Conservation (phyloP, 2,888 invertebrate genomes). For the Dryomyza anilis region DNA sequence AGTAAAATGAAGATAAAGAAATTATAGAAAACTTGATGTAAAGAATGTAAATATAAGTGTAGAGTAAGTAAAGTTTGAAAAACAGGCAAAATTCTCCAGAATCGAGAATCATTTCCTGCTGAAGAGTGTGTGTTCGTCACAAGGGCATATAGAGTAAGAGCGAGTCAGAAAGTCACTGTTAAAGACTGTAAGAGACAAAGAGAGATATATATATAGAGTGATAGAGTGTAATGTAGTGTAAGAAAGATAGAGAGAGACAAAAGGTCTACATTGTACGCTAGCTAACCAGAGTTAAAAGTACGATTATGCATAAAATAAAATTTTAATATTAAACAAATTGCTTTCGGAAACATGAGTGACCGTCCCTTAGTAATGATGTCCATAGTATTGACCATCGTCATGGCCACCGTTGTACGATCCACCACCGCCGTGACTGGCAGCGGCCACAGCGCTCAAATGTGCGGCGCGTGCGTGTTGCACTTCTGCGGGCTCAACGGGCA, state of each 20-base stretch:
- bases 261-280: conserved; percentile 34
- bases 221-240: conserved; percentile 1
- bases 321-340: conserved; percentile 25
- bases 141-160: neutral
- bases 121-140: conserved; percentile 11
- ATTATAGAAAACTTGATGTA: conserved; percentile 1
- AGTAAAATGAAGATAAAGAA: neutral
- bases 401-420: conserved; percentile 45
- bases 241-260: conserved; percentile 26
- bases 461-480: conserved; percentile 62
- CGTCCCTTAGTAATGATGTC: conserved; percentile 41
- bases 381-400: conserved; percentile 54
- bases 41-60: no score
- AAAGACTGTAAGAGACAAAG: neutral
- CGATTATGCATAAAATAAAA: no score
- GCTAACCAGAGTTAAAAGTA: conserved; percentile 41
- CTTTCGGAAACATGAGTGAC: neutral
- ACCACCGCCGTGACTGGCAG: conserved; percentile 53
- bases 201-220: conserved; percentile 5
- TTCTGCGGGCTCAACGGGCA: conserved; percentile 64
- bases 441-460: conserved; percentile 57
- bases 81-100: neutral
- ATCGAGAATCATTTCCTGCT: conserved; percentile 12
- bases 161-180: neutral
- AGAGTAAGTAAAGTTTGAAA: no score